These are phyloP conservation scores for Xerus inauris DNA, from an alignment of 2,113 vertebrate species.

Conservation along the genomic window DNA sequence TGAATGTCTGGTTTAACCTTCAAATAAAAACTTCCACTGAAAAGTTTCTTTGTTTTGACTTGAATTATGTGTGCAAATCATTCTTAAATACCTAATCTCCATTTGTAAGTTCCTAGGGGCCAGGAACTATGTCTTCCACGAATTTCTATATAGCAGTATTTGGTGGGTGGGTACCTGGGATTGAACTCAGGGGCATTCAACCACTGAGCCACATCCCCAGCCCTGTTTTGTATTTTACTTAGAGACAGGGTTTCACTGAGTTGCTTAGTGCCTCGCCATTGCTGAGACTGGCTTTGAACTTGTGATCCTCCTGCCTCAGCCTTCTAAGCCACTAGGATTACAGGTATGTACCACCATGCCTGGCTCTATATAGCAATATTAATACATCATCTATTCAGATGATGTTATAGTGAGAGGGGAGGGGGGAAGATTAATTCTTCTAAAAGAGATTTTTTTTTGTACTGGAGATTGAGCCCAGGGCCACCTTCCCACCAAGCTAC, in stretches of 20 bases:
- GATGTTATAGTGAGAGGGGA: background rate
- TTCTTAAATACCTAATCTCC: background rate
- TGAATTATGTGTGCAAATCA: background rate
- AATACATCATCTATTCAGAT: background rate
- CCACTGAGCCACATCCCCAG: no score
- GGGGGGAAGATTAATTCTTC: background rate
- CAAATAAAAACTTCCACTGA: constrained; percentile 49
- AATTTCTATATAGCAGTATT: background rate
- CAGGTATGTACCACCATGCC: no score
- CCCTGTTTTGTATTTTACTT: no score
- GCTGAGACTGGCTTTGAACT: no score
- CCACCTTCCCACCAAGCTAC: background rate
- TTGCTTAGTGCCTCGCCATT: no score
- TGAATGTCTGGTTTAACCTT: constrained; percentile 39
- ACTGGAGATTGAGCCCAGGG: background rate
- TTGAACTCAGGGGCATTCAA: no score
- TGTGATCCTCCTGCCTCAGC: no score
- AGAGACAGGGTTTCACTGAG: no score
- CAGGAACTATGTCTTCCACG: background rate
- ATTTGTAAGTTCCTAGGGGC: background rate
- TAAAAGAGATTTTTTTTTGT: background rate
- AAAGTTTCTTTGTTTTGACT: constrained; percentile 37
- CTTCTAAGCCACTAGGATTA: no score
- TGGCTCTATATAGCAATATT: background rate
- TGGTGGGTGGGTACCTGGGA: no score